A percentile compares a stretch with the other conserved stretches of the same genome.
phyloP scores from a whole-genome alignment of 2,888 invertebrate genomes.

The Stenoptilia bipunctidactyla region DNA sequence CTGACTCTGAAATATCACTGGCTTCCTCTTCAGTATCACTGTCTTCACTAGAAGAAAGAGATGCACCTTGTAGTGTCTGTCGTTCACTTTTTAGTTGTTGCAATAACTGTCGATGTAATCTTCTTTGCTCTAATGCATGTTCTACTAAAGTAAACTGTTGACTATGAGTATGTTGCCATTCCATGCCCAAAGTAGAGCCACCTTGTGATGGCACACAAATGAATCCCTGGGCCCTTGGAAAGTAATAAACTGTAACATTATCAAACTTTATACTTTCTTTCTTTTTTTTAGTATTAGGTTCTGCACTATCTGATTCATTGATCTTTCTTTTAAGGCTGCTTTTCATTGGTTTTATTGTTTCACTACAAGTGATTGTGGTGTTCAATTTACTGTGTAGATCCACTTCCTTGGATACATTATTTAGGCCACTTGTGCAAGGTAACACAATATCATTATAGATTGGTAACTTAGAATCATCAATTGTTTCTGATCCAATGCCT shows the following conservation, averaged over 20 bases:
- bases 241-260: slow-evolving; percentile 94
- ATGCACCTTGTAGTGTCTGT: slow-evolving; percentile 62
- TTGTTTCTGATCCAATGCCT: slow-evolving; percentile 82
- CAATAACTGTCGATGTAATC: slow-evolving; percentile 86
- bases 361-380: background rate
- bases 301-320: slow-evolving; percentile 46
- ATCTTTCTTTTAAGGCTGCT: slow-evolving; percentile 80
- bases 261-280: slow-evolving; percentile 91
- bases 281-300: slow-evolving; percentile 71
- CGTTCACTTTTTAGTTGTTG: slow-evolving; percentile 80
- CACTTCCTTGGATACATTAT: slow-evolving; percentile 3
- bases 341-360: slow-evolving; percentile 26
- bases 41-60: slow-evolving; percentile 83
- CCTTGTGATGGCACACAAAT: slow-evolving; percentile 93
- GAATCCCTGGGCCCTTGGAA: slow-evolving; percentile 92
- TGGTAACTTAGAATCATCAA: slow-evolving; percentile 66
- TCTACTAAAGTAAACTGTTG: slow-evolving; percentile 87
- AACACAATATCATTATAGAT: slow-evolving; percentile 37
- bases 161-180: slow-evolving; percentile 76
- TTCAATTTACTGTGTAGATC: slow-evolving; percentile 7
- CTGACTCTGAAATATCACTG: slow-evolving; percentile 85
- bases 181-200: slow-evolving; percentile 95
- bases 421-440: slow-evolving; percentile 27
- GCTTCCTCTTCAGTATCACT: slow-evolving; percentile 88
- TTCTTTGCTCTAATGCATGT: slow-evolving; percentile 89